phyloP scores from a whole-genome alignment of 1,140 invertebrate genomes.

The Notospermus geniculatus region DNA sequence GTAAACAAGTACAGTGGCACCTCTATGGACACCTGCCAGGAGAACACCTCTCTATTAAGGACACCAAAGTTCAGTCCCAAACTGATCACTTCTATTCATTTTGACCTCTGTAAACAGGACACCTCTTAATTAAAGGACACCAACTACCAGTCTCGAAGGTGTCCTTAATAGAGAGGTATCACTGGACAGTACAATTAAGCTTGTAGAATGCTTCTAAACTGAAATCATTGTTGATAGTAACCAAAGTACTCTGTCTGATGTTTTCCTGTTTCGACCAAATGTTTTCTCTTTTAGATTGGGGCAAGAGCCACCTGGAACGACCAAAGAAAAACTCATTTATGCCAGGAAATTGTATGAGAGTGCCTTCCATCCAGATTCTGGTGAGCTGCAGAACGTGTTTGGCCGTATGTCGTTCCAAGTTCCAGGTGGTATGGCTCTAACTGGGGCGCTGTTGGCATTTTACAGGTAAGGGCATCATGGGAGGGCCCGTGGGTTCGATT shows the following conservation, averaged over 20 bases:
- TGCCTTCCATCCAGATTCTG: constrained; percentile 96
- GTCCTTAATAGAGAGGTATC: no score
- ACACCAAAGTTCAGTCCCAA: no score
- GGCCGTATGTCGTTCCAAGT: constrained; percentile 99
- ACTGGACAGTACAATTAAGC: background rate
- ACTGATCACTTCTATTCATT: no score
- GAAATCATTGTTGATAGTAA: background rate
- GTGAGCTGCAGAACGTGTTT: constrained; percentile 93
- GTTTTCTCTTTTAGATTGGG: constrained; percentile 19
- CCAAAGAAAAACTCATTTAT: constrained; percentile 75
- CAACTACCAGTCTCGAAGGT: no score
- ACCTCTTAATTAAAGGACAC: no score
- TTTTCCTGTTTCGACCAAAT: background rate
- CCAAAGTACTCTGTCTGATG: background rate
- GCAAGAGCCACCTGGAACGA: constrained; percentile 36
- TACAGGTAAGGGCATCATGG: no score
- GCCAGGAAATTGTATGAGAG: constrained; percentile 94
- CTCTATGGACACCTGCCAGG: no score
- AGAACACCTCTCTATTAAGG: no score
- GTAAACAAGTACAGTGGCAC: no score
- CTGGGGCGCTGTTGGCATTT: constrained; percentile 58
- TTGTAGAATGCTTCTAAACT: background rate
- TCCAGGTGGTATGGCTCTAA: constrained; percentile 92
- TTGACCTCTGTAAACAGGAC: no score
- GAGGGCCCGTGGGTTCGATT: no score